These are phyloP conservation scores for Eumaeus atala DNA, from an alignment of 1,140 invertebrate species.

Conservation along the genomic window DNA sequence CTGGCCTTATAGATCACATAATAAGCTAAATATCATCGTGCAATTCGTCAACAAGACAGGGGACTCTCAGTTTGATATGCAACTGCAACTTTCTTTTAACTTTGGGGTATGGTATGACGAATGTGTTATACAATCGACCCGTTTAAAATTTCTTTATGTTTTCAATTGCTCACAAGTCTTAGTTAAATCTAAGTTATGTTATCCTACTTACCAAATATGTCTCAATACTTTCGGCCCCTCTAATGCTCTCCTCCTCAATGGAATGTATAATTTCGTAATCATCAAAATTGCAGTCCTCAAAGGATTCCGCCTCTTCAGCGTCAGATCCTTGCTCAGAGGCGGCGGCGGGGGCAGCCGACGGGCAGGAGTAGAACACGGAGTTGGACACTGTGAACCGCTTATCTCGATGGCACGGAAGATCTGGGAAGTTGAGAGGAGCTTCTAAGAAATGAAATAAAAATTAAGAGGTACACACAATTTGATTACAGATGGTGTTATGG, in stretches of 20 bases:
- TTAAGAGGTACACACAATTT: not conserved
- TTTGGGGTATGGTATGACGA: no score
- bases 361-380: constrained; percentile 43
- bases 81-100: no score
- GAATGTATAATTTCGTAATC: constrained; percentile 54
- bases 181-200: no score
- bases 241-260: constrained; percentile 37
- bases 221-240: constrained; percentile 23
- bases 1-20: no score
- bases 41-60: no score
- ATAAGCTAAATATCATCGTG: no score
- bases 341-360: not conserved
- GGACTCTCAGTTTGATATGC: no score
- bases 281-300: constrained; percentile 49
- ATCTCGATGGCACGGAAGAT: constrained; percentile 58
- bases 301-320: constrained; percentile 46
- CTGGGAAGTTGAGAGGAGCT: constrained; percentile 39
- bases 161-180: no score
- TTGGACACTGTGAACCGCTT: constrained; percentile 42
- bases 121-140: no score
- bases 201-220: constrained; percentile 24
- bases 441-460: not conserved
- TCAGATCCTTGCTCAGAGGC: constrained; percentile 25
- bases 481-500: no score
- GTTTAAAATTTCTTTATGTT: no score